phyloP scores from a whole-genome alignment of 35 echinoderm and acorn worm species.

The Lytechinus variegatus region DNA sequence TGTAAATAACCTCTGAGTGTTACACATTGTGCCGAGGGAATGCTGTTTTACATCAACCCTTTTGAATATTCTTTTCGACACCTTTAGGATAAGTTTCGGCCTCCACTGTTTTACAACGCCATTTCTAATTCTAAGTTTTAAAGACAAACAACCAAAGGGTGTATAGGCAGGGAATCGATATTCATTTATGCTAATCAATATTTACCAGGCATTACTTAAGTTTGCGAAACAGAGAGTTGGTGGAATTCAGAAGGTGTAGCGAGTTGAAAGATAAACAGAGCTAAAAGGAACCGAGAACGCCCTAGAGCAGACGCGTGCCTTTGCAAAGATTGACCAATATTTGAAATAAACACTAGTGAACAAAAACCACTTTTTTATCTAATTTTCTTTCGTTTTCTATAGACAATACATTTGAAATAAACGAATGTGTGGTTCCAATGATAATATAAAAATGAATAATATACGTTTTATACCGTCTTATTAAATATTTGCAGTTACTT shows the following conservation, averaged over 20 bases:
- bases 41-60: background rate
- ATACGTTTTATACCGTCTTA: background rate
- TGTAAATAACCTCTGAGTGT: background rate
- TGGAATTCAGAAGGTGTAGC: background rate
- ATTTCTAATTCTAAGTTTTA: background rate
- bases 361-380: background rate
- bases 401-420: background rate
- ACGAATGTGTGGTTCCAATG: background rate
- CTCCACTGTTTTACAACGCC: background rate
- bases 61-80: background rate
- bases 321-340: constrained; percentile 11
- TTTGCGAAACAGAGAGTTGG: background rate
- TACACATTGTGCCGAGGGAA: background rate
- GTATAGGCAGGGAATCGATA: background rate
- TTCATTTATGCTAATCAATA: background rate
- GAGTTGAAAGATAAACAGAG: background rate
- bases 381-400: background rate
- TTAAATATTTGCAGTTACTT: background rate
- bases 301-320: background rate
- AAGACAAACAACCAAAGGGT: background rate
- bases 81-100: background rate
- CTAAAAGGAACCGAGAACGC: background rate
- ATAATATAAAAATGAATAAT: background rate
- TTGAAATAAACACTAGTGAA: background rate
- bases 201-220: background rate